Conservation (phyloP, 2,888 invertebrate species). For the Drosophila anomalata region DNA sequence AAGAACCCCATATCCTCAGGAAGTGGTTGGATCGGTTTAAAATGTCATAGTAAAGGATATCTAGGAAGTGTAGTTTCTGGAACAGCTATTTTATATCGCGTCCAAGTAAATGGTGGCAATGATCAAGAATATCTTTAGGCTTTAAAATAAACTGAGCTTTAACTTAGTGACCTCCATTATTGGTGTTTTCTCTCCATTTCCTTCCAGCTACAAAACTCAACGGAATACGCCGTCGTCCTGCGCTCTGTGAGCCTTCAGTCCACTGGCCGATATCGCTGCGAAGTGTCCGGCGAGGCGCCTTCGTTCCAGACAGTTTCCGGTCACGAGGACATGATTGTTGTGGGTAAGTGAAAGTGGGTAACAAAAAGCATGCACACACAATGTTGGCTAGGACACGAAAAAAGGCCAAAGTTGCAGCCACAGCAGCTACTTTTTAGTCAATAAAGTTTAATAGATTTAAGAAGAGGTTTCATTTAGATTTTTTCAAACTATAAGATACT, state of each 20-base stretch:
- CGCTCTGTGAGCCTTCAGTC: conserved; percentile 88
- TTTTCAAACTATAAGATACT: background rate
- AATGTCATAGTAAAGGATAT: background rate
- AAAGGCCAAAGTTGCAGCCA: background rate
- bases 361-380: conserved; percentile 12
- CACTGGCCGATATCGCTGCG: conserved; percentile 90
- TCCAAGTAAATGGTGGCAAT: background rate
- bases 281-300: conserved; percentile 91
- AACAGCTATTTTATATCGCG: no score
- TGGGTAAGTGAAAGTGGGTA: conserved; percentile 86
- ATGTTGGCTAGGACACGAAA: background rate
- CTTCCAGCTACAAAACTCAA: conserved; percentile 86
- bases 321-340: conserved; percentile 90
- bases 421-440: background rate
- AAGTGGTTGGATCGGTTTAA: background rate
- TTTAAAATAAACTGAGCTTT: conserved; percentile 32
- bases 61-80: no score
- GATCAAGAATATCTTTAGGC: background rate
- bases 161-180: conserved; percentile 20
- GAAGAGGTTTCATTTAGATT: background rate
- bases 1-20: background rate
- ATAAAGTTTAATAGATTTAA: background rate
- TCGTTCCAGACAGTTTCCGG: conserved; percentile 91
- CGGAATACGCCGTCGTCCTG: conserved; percentile 88
- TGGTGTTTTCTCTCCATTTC: conserved; percentile 44